Evolutionary conservation across 2,888 invertebrate genomes (phyloP).

Genomic region (Sicus ferrugineus): DNA sequence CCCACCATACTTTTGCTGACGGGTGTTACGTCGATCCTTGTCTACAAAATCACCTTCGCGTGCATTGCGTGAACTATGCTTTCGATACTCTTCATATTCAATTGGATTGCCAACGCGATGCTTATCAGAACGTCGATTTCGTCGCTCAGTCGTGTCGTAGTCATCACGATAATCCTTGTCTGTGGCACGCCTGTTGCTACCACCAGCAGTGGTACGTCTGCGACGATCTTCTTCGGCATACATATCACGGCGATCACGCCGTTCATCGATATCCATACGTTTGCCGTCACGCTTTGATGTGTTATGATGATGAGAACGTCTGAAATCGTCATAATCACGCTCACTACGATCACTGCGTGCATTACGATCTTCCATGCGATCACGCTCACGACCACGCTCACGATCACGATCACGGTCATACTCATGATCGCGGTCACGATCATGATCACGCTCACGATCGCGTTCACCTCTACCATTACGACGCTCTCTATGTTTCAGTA

Average conservation of each 20-base stretch:
- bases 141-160: slow-evolving; percentile 47
- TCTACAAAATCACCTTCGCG: slow-evolving; percentile 59
- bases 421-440: slow-evolving; percentile 42
- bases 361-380: slow-evolving; percentile 42
- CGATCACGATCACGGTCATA: slow-evolving; percentile 46
- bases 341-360: slow-evolving; percentile 52
- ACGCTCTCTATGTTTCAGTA: slow-evolving; percentile 45
- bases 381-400: slow-evolving; percentile 43
- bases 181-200: slow-evolving; percentile 36
- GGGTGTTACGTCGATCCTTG: slow-evolving; percentile 48
- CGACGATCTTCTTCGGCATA: slow-evolving; percentile 46
- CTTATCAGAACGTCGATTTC: slow-evolving; percentile 47
- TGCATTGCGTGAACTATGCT: slow-evolving; percentile 60
- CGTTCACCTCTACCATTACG: slow-evolving; percentile 44
- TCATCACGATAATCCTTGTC: slow-evolving; percentile 41
- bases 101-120: slow-evolving; percentile 44
- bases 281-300: slow-evolving; percentile 46
- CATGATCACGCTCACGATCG: slow-evolving; percentile 43
- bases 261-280: slow-evolving; percentile 41
- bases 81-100: slow-evolving; percentile 62
- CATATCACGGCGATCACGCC: slow-evolving; percentile 39
- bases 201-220: slow-evolving; percentile 41
- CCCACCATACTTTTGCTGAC: slow-evolving; percentile 50
- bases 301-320: slow-evolving; percentile 38
- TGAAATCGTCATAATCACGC: slow-evolving; percentile 49